Evolutionary conservation across 2,888 invertebrate genomes (phyloP).

Genomic region (Adelphocoris suturalis): DNA sequence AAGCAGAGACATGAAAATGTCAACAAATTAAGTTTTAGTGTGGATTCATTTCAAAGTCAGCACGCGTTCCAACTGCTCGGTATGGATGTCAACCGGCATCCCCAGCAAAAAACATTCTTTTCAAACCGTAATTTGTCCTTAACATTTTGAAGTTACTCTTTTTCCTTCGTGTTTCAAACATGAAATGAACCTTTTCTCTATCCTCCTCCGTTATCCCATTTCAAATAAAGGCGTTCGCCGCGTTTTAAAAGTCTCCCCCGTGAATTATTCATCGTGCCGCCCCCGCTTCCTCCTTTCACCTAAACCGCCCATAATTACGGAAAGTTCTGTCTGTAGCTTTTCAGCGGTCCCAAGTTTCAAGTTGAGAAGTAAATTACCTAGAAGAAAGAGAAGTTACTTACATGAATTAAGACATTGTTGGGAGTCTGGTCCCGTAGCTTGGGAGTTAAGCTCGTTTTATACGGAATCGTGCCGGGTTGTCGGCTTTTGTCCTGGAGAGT

Average conservation of each 20-base stretch:
- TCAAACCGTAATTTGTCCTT: neutral
- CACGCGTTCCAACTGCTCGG: neutral
- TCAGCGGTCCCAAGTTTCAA: conserved; percentile 7
- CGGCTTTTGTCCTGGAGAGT: conserved; percentile 3
- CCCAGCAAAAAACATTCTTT: neutral
- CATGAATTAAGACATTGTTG: conserved; percentile 38
- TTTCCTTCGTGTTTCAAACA: neutral
- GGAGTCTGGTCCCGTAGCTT: conserved; percentile 5
- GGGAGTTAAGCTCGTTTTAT: conserved; percentile 1
- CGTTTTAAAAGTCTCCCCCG: conserved; percentile 19
- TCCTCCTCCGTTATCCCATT: conserved; percentile 2
- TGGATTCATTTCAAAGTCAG: too few species aligned
- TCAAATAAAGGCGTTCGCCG: conserved; percentile 19
- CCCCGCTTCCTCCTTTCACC: conserved; percentile 7
- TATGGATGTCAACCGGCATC: neutral
- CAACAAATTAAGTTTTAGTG: too few species aligned
- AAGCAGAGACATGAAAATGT: too few species aligned
- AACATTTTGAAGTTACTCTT: conserved; percentile 4
- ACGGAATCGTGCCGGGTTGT: neutral
- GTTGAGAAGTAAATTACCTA: conserved; percentile 23
- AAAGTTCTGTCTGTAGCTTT: conserved; percentile 17
- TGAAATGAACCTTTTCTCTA: neutral
- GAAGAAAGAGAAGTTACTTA: conserved; percentile 34
- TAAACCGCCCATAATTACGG: conserved; percentile 11
- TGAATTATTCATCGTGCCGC: conserved; percentile 24